Base-by-base conservation (phyloP, 2,888 invertebrate genomes). In the Limnephilus marmoratus region DNA sequence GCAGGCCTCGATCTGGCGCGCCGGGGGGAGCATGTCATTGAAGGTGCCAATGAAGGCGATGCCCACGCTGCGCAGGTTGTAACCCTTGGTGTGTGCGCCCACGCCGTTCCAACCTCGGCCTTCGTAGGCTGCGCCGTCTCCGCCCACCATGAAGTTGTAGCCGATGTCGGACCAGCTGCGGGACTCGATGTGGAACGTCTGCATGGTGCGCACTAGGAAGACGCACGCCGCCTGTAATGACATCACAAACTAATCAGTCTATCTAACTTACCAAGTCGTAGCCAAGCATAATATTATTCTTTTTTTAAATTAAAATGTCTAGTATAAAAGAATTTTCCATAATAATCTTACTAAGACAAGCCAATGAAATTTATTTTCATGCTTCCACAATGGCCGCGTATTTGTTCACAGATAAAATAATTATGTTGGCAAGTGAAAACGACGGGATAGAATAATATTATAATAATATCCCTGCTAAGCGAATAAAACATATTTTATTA, bases 111-210 rank as follows among this genome's bases (percentile, higher is more conserved):
- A 98, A 1, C 98, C 97, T 7, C 98, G 97, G 0, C 97, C 98
- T 94, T 96, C 97, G 94, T 98, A 98, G 0, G 97, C 97, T 13
- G 97, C 96, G 0, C 98, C 98, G 94, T 98, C 98, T 7, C 98
- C 98, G 0, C 98, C 98, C 3, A 98, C 96, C 3, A 98, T 95
- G 94, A 98, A 98, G 94, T 98, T 98, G 94, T 98, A 98, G 0
- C 96, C 97, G 41, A 98, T 98, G 94, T 98, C 98, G 92, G 95
- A 96, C 96, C 97, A 97, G 0, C 95, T 95, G 91, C 95, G 95
- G 34, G 96, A 96, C 94, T 97, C 97, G 80, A 98, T 97, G 94
- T 98, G 98, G 94, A 96, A 97, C 41, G 95, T 96, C 95, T 98
- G 98, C 88, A 97, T 97, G 45, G 96, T 94, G 24, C 97, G 96